Percentiles rank a stretch among this genome's conserved stretches.
phyloP scores from a whole-genome alignment of 2,113 vertebrate genomes.

The Rissa tridactyla region DNA sequence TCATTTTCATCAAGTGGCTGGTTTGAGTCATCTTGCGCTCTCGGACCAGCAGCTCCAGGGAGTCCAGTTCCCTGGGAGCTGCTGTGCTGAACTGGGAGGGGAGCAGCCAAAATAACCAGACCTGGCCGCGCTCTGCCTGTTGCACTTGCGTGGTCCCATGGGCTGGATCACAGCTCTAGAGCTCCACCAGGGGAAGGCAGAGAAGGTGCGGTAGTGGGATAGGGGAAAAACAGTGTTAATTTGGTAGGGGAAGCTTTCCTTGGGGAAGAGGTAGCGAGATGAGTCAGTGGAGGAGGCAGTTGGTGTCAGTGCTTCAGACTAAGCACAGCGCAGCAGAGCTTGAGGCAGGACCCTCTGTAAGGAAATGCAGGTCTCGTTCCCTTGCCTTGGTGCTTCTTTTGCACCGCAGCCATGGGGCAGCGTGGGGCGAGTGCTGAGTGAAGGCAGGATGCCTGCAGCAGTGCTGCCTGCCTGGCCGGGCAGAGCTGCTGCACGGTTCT shows the following conservation, averaged over 20 bases:
- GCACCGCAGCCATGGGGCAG: background rate
- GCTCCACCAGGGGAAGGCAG: background rate
- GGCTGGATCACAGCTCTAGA: background rate
- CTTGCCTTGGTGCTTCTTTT: background rate
- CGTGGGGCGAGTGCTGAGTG: background rate
- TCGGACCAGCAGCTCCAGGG: background rate
- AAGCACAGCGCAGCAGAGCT: background rate
- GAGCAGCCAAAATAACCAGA: background rate
- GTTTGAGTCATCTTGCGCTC: background rate
- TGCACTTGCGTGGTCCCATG: accelerated
- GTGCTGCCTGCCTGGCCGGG: background rate
- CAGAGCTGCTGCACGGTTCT: background rate
- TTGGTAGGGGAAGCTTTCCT: background rate
- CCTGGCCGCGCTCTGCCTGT: background rate
- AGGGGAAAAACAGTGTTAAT: background rate
- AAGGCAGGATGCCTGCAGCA: background rate
- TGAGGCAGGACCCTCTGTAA: background rate
- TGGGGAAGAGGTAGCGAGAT: background rate
- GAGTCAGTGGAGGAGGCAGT: background rate
- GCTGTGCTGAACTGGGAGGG: background rate
- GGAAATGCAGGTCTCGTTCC: background rate
- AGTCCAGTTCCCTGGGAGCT: background rate
- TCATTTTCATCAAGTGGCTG: background rate
- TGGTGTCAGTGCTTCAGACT: background rate
- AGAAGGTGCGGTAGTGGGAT: no score